Conservation (phyloP, 2,888 invertebrate species). For the Watsonalla binaria region DNA sequence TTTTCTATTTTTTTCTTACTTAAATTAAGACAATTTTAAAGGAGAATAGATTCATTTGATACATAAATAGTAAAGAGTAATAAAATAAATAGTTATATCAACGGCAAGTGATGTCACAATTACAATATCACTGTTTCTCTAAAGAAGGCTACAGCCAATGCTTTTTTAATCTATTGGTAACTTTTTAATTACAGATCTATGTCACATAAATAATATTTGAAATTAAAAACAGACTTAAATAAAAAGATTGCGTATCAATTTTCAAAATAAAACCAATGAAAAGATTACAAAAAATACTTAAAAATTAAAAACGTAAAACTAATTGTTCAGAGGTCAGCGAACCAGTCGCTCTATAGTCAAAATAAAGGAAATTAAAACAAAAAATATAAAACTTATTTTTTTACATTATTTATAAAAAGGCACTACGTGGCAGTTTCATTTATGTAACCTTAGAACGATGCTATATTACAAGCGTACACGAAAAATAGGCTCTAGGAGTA, state of each 20-base stretch:
- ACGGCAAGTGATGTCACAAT: slow-evolving; percentile 60
- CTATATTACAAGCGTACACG: slow-evolving; percentile 61
- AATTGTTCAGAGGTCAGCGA: slow-evolving; percentile 55
- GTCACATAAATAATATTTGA: slow-evolving; percentile 70
- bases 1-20: slow-evolving; percentile 69
- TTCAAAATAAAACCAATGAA: slow-evolving; percentile 24
- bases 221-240: slow-evolving; percentile 58
- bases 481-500: slow-evolving; percentile 56
- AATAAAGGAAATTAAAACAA: slow-evolving; percentile 32
- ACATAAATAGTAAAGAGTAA: slow-evolving; percentile 52
- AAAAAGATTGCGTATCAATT: slow-evolving; percentile 30
- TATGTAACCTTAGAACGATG: slow-evolving; percentile 48
- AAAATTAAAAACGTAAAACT: slow-evolving; percentile 34
- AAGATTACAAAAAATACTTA: slow-evolving; percentile 19
- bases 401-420: slow-evolving; percentile 62
- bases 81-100: slow-evolving; percentile 62
- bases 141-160: slow-evolving; percentile 25
- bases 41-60: slow-evolving; percentile 44
- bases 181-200: slow-evolving; percentile 64
- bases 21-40: slow-evolving; percentile 63
- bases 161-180: slow-evolving; percentile 70
- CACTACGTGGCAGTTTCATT: slow-evolving; percentile 76
- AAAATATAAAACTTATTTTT: slow-evolving; percentile 35
- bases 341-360: slow-evolving; percentile 58
- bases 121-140: slow-evolving; percentile 28